These are phyloP conservation scores for Pedionomus torquatus DNA, from an alignment of 2,113 vertebrate genomes.

Conservation along the genomic window DNA sequence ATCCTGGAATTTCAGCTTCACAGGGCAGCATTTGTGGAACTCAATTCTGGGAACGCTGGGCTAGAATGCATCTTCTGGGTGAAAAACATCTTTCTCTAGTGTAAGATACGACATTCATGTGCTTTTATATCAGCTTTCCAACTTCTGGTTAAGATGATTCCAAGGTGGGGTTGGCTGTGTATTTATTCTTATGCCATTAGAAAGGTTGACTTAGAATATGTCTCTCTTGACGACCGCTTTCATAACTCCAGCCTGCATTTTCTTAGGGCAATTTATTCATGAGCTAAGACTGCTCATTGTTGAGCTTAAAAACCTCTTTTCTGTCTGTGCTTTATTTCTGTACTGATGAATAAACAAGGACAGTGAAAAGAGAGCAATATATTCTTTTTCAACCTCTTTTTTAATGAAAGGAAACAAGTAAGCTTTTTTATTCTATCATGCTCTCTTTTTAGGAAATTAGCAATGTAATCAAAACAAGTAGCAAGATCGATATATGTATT, in stretches of 20 bases:
- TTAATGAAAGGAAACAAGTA: background rate
- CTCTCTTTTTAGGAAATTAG: background rate
- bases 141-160: background rate
- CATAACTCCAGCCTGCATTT: background rate
- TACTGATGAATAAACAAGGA: slow-evolving; percentile 11
- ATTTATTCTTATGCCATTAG: background rate
- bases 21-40: background rate
- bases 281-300: background rate
- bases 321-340: slow-evolving; percentile 16
- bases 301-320: slow-evolving; percentile 3
- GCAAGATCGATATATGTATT: background rate
- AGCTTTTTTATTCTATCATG: background rate
- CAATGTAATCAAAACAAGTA: slow-evolving; percentile 37
- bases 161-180: rapidly evolving
- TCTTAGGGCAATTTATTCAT: slow-evolving; percentile 4
- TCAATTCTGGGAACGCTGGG: background rate
- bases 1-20: background rate
- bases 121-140: background rate
- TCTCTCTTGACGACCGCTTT: background rate
- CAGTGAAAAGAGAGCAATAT: background rate
- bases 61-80: background rate
- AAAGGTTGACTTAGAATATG: background rate
- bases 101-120: background rate
- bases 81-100: background rate
- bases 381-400: background rate